Evolutionary conservation across 2,888 invertebrate genomes (phyloP), one percentile per base, ranked within the genome.

Genomic region (Leptinotarsa juncta): DNA sequence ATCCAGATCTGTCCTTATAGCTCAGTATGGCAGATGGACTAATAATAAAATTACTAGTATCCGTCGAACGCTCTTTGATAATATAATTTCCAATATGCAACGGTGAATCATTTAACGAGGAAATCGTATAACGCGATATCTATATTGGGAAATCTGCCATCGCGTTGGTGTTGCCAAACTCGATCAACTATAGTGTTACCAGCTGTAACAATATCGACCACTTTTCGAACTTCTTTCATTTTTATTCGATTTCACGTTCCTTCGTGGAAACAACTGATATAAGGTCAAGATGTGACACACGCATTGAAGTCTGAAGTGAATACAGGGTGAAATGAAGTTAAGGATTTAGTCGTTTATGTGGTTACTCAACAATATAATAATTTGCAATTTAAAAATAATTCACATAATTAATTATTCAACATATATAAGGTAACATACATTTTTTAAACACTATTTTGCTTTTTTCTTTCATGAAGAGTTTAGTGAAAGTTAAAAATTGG

Each of bases 91-190:
- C 14, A 57, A 57, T 57, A 57, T 57, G 57, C 23, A 14, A 57
- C 15, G 57, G 57, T 57, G 57, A 57, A 57, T 57, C 57, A 57
- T 57, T 53, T 57, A 12, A 57, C 20, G 57, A 20, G 55, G 23
- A 57, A 57, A 57, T 57, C 57, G 26, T 23, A 23, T 23, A 12
- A 23, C 57, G 57, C 15, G 3, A 57, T 57, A 57, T 57, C 57
- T 23, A 23, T 57, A 57, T 57, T 23, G 57, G 23, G 57, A 57
- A 57, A 57, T 57, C 57, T 57, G 23, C 57, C 20, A 57, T 23
- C 57, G 57, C 23, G 20, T 57, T 57, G 57, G 20, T 57, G 57
- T 20, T 57, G 23, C 57, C 57, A 57, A 57, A 57, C 18, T 20
- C 57, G 4, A 57, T 57, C 20, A 23, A 57, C 23, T 57, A 26